Percentiles rank a stretch among this genome's conserved stretches.
phyloP scores from a whole-genome alignment of 2,797 vertebrate species.

The Alosa sapidissima region DNA sequence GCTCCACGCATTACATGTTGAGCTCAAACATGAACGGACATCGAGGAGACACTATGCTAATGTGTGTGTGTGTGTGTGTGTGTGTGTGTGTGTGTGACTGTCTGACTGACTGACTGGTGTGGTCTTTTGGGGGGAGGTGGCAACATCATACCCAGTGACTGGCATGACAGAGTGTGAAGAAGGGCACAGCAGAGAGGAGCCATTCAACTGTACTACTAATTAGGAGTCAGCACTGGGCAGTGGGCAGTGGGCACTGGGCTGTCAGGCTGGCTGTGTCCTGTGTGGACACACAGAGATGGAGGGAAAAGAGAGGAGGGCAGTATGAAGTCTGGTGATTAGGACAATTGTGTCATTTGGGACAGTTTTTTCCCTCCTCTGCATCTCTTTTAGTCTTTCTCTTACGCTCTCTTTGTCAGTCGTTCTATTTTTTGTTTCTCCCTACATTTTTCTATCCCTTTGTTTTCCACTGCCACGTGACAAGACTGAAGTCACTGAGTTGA shows the following conservation, averaged over 20 bases:
- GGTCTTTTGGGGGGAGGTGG: not conserved
- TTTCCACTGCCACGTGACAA: constrained; percentile 69
- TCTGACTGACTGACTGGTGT: not conserved
- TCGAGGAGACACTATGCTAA: constrained; percentile 50
- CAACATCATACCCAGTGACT: not conserved
- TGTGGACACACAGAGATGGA: not conserved
- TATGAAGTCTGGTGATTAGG: too few species aligned
- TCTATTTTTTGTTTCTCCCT: constrained; percentile 71
- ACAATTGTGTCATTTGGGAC: not conserved
- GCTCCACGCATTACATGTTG: constrained; percentile 3
- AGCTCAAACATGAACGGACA: constrained; percentile 52
- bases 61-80: constrained; percentile 33
- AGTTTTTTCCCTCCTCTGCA: not conserved
- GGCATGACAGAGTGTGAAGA: not conserved
- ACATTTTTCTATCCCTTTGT: constrained; percentile 59
- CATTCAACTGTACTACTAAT: not conserved
- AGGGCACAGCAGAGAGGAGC: not conserved
- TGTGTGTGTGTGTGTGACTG: not conserved
- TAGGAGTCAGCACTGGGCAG: not conserved
- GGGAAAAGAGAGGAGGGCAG: not conserved
- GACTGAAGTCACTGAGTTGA: constrained; percentile 47
- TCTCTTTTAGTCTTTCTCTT: not conserved
- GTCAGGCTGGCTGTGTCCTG: too few species aligned
- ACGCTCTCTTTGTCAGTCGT: constrained; percentile 41
- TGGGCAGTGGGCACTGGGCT: not conserved